Base-by-base conservation (phyloP, 2,888 invertebrate genomes). In the Ctenicera cuprea region DNA sequence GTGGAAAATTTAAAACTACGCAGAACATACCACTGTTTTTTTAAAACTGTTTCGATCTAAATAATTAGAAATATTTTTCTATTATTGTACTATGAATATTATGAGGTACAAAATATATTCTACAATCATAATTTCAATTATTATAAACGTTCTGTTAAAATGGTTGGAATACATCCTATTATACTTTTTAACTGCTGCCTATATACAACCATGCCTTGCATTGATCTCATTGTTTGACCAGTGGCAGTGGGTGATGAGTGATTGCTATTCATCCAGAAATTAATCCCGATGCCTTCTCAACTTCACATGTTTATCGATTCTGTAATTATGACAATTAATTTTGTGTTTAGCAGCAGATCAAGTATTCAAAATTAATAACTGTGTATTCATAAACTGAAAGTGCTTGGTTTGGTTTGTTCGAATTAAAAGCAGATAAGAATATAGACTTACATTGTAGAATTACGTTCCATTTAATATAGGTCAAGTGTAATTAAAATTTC, bases 331-430 rank as follows among this genome's bases (percentile, higher is more conserved):
- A 45, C 18, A 45, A 45, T 16, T n/a, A 43, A 43, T 3, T 18
- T 45, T 18, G 1, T 16, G 9, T 18, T 14, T 14, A 45, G 16
- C 16, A 16, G 1, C 5, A 45, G 41, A 41, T 14, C n/a, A 41
- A 41, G 18, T 45, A 18, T 45, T 45, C 8, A 18, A 45, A 45
- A 16, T 45, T 45, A 45, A 45, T 45, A 45, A 45, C 16, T 33
- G 41, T 14, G 14, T 12, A 22, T 22, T 22, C 50, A 50, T 11
- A 50, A 50, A 50, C n/a, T 22, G 12, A 22, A 50, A 50, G 12
- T 12, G 50, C 41, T 22, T 48, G 20, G 7, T 48, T 50, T 22
- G 12, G 20, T 22, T 8, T 22, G 22, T 22, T 20, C 12, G 20
- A 3, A 9, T 22, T 22, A 11, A 22, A 50, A 22, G 12, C 20